Evolutionary conservation across 1,140 invertebrate species (phyloP), one percentile per base, ranked within the genome.

Genomic region (Neoseiulus cucumeris): DNA sequence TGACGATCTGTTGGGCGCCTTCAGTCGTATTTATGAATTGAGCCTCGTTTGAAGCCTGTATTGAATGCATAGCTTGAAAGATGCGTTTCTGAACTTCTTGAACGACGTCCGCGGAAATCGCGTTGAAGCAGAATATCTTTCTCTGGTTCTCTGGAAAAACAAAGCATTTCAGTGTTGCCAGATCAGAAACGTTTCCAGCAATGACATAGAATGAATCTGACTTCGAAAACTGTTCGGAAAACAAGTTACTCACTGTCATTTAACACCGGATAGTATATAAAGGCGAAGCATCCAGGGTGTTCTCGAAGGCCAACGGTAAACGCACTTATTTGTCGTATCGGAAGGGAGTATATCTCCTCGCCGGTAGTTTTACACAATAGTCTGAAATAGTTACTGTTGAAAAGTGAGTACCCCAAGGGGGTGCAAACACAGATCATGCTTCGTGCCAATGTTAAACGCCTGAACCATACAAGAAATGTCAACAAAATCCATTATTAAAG

Each of bases 51-150:
- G 51, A 59, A 25, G 17, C 22, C 22, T 59, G 51, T 29, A 59
- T 59, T 9, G 51, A 59, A 17, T 59, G 51, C 25, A 29, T 29
- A 6, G 51, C 51, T 25, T 59, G 51, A 6, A 29, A 25, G 14
- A 59, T 25, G 17, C 51, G 17, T 9, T 59, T 59, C 14, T 59
- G 51, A 14, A 59, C 51, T 25, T 59, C 22, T 29, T 25, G 25
- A 17, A 25, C 25, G 33, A 59, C 51, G 14, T 59, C 51, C 14
- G 51, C 51, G 22, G 51, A 59, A 25, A 59, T 25, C 33, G 51
- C 51, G 22, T 59, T 33, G 22, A 59, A 59, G 22, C 51, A 59
- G 51, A 59, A 59, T 33, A 59, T 59, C 22, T 59, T 59, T 20
- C 14, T n/a, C 51, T 59, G 51, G 14, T 59, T 59, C 2, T 17